Conservation (phyloP, 2,888 invertebrate species). For the Amiota mariae region DNA sequence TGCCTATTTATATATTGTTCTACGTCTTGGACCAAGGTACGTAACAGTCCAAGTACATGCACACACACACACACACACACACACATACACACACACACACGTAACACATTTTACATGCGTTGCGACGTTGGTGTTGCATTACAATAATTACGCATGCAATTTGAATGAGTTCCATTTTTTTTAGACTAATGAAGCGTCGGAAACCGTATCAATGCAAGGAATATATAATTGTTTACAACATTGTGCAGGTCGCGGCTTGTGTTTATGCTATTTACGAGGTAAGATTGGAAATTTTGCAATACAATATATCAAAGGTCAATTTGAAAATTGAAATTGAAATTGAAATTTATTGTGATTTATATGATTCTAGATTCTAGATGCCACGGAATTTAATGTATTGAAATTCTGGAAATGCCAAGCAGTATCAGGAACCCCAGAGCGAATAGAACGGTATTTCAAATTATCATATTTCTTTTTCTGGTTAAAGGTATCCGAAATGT, state of each 20-base stretch:
- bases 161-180: neutral
- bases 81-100: no score
- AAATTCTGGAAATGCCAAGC: conserved; percentile 59
- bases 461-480: conserved; percentile 79
- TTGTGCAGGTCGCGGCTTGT: conserved; percentile 80
- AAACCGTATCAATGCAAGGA: conserved; percentile 79
- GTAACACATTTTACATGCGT: neutral
- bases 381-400: conserved; percentile 48
- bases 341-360: neutral
- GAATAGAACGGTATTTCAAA: conserved; percentile 46
- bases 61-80: no score
- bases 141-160: no score
- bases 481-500: conserved; percentile 79
- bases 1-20: conserved; percentile 58
- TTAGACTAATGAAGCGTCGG: conserved; percentile 79
- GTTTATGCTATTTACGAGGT: conserved; percentile 61
- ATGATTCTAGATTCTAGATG: conserved; percentile 57
- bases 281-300: neutral
- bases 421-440: conserved; percentile 40
- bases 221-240: conserved; percentile 84
- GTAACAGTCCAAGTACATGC: conserved; percentile 33
- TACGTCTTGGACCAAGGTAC: conserved; percentile 55
- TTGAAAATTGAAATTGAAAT: neutral
- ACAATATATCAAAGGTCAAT: neutral
- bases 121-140: no score